Evolutionary conservation across 2,113 vertebrate genomes (phyloP), one percentile per base, ranked within the genome.

Genomic region (Arvicanthis niloticus): DNA sequence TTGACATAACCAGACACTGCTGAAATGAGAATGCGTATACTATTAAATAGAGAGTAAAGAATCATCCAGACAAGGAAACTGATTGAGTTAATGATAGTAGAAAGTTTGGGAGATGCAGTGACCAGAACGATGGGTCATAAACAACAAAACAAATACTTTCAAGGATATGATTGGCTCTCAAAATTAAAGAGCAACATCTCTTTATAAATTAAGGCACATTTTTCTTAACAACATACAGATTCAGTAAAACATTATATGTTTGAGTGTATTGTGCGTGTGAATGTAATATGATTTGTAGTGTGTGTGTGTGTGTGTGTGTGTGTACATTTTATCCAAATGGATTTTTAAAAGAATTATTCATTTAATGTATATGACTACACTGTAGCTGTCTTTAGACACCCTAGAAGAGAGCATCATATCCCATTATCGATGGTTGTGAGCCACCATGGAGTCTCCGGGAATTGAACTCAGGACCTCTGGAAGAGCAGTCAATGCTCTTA

Each of bases 1-100:
- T 96, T 88, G 88, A 48, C 5, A 4, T 67, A 89, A 95, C 26
- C 76, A 97, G 67, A 86, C 26, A 77, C 12, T 70, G 80, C 58
- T 86, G 7, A 86, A 93, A 53, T 78, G 53, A 96, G 40, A 93
- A 89, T 58, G 87, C 3, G 31, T 96, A n/a, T 65, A 70, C 21
- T 34, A 45, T 45, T 45, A 96, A 89, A 80, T 15, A 80, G 11
- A 76, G 65, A 60, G 8, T 40, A 82, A 77, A 91, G 5, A 89
- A 70, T 93, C 56, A 72, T 12, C 21, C 26, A 65, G 11, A 91
- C 76, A 34, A 21, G 13, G 8, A 82, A 73, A 58, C 3, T 42
- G 15, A 65, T 34, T 89, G 77, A 51, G 26, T 88, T 37, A 87
- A 53, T 80, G 76, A 48, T 3, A 48, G 12, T 58, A 84, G 7